A percentile compares a stretch with the other conserved stretches of the same genome.
Conservation (phyloP, 2,113 vertebrate genomes). For the Gavialis gangeticus region DNA sequence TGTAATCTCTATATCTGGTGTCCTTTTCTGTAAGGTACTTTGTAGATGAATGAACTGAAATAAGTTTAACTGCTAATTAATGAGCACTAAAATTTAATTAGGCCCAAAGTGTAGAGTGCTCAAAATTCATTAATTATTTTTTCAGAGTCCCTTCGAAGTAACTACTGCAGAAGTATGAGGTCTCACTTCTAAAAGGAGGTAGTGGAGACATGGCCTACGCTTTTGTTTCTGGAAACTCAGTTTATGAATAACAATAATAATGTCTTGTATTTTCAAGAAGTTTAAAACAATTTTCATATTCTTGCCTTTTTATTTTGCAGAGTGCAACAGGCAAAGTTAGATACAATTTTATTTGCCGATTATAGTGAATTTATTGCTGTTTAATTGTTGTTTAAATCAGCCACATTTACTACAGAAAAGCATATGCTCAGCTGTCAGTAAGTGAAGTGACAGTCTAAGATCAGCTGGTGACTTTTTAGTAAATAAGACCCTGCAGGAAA, state of each 20-base stretch:
- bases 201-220: not conserved
- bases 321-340: not conserved
- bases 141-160: conserved; percentile 50
- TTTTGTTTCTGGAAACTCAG: not conserved
- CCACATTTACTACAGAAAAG: not conserved
- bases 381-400: not conserved
- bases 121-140: conserved; percentile 79
- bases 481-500: conserved; percentile 10
- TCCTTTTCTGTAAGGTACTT: conserved; percentile 56
- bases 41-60: conserved; percentile 70
- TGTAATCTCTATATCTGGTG: conserved; percentile 42
- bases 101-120: conserved; percentile 77
- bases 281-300: not conserved
- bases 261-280: not conserved
- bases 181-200: conserved; percentile 24
- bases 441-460: not conserved
- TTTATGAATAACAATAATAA: not conserved
- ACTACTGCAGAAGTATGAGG: conserved; percentile 21
- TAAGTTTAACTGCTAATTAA: conserved; percentile 80
- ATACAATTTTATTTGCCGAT: not conserved
- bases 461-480: not conserved
- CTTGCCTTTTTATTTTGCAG: conserved; percentile 14
- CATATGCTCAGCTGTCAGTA: not conserved
- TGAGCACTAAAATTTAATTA: conserved; percentile 81
- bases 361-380: not conserved